Evolutionary conservation across 92 coral and sea anemone species (phyloP).

Genomic region (Palythoa caribaeorum): DNA sequence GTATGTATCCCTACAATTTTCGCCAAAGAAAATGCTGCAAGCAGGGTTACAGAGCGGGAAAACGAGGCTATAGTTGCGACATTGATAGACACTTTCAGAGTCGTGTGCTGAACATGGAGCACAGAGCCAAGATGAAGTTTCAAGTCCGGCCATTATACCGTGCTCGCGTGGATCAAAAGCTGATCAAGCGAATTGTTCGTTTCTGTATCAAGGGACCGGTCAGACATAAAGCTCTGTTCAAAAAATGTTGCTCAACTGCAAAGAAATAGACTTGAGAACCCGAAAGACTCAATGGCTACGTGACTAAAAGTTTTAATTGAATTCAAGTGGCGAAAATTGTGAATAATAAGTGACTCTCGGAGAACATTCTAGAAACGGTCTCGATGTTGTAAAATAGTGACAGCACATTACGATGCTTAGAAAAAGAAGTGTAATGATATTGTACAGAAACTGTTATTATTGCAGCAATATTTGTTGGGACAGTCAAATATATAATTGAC

Average conservation of each 20-base stretch:
- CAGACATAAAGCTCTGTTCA: constrained; percentile 18
- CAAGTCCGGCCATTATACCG: constrained; percentile 28
- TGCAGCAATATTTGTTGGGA: too few species aligned
- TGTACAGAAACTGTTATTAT: too few species aligned
- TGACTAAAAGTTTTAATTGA: neutral
- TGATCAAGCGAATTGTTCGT: constrained; percentile 30
- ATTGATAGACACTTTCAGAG: constrained; percentile 37
- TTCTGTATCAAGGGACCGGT: constrained; percentile 45
- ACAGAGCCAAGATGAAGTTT: constrained; percentile 55
- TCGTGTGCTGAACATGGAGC: constrained; percentile 67
- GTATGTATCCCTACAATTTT: constrained; percentile 26
- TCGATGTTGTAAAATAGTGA: neutral
- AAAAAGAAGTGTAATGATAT: too few species aligned
- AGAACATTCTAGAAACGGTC: neutral
- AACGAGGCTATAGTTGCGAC: constrained; percentile 52
- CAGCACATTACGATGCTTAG: too few species aligned
- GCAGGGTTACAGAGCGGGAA: constrained; percentile 64
- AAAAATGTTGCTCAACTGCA: constrained; percentile 39
- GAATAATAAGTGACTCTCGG: neutral
- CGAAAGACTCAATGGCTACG: neutral
- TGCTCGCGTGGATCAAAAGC: constrained; percentile 10
- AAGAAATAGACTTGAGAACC: neutral
- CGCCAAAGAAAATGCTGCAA: constrained; percentile 60
- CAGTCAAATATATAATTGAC: too few species aligned
- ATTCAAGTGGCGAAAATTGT: constrained; percentile 6